These are phyloP conservation scores for Petrophora chlorosata DNA, from an alignment of 2,888 invertebrate species.

Conservation along the genomic window DNA sequence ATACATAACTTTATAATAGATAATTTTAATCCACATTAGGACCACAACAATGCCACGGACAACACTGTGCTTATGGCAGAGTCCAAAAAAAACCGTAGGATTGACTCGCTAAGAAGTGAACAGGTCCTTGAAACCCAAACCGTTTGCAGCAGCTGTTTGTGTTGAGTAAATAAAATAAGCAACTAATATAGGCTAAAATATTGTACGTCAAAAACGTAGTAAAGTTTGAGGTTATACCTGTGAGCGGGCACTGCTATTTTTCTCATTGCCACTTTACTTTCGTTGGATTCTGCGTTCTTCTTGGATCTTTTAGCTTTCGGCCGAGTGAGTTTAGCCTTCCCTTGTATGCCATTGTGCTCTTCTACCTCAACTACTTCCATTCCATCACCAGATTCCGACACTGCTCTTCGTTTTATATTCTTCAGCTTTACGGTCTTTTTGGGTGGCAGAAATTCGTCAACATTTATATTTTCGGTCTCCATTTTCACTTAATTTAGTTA, in stretches of 20 bases:
- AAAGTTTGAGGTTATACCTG: conserved; percentile 75
- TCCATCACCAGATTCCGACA: conserved; percentile 75
- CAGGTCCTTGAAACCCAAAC: too few relatives aligned
- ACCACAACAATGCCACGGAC: too few relatives aligned
- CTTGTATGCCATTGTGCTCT: conserved; percentile 84
- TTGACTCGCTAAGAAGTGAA: too few relatives aligned
- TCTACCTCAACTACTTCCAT: conserved; percentile 91
- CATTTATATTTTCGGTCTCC: conserved; percentile 79
- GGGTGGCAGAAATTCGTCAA: conserved; percentile 79
- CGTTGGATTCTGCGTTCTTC: conserved; percentile 72
- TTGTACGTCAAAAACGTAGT: too few relatives aligned
- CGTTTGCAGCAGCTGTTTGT: too few relatives aligned
- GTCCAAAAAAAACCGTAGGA: too few relatives aligned
- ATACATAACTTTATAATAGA: not conserved
- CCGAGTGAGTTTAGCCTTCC: conserved; percentile 61
- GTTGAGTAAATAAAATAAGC: not conserved
- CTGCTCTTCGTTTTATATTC: conserved; percentile 80
- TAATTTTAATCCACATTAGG: too few relatives aligned
- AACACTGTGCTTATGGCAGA: too few relatives aligned
- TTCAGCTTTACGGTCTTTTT: conserved; percentile 74
- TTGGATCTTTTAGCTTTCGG: conserved; percentile 74
- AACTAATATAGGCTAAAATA: too few relatives aligned
- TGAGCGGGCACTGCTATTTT: conserved; percentile 96
- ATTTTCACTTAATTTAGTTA: conserved; percentile 46
- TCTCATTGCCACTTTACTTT: conserved; percentile 84